Base-by-base conservation (phyloP, 2,113 vertebrate species). In the Nycticryphes semicollaris region DNA sequence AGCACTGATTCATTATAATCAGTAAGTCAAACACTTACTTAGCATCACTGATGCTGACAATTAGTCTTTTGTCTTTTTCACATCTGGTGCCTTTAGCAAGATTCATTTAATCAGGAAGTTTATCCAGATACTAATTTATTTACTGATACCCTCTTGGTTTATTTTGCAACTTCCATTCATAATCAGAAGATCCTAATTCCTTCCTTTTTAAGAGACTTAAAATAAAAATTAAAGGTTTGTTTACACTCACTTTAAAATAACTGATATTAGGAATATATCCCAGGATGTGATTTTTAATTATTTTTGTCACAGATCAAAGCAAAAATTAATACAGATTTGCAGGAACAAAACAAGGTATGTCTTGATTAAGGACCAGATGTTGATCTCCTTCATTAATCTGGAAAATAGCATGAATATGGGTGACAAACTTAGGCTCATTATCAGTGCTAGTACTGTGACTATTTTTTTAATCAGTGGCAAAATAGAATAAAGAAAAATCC, bases 21-120 rank as follows among this genome's bases (percentile, higher is more conserved):
- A 95, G 62, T 50, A 90, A 94, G 62, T 57, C 91, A 95, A 90
- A 88, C 50, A 89, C 60, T 91, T 91, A 72, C 31, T 94, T 93
- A 89, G n/a, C 62, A 80, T 68, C 54, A 67, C 51, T 80, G 59
- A 56, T 76, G 70, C 18, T 94, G 72, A 59, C 67, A 95, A 89
- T 91, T 92, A 91, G 50, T 77, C 90, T 90, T 96, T 90, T 94
- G 66, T 90, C 70, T 50, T 82, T 92, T 94, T 89, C 21, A 2
- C 74, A 87, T 93, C 62, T 94, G 75, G 23, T 72, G 54, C 18
- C 93, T 78, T 72, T 87, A 92, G 35, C 57, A 87, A 90, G 60
- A 87, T 73, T 84, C 19, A 82, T 94, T 94, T 93, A 86, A 96
- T 92, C 35, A 92, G 51, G 21, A 94, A 75, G 12, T 73, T 88